Conservation (phyloP, 2,888 invertebrate species). For the Melieria omissa region DNA sequence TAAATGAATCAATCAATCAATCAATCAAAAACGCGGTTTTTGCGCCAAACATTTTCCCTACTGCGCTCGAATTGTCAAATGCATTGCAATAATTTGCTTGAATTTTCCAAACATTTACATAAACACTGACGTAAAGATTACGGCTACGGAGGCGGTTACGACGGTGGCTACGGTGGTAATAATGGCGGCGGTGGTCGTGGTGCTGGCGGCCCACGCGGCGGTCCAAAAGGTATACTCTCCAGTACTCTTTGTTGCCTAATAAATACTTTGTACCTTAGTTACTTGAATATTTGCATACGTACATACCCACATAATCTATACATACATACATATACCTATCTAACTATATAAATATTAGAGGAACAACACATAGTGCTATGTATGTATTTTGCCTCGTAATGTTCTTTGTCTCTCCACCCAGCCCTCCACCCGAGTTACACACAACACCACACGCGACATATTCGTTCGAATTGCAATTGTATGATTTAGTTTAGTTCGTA, state of each 20-base stretch:
- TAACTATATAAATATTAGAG: neutral
- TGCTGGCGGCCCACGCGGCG: slow-evolving; percentile 83
- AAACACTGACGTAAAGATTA: slow-evolving; percentile 71
- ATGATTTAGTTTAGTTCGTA: too few species aligned
- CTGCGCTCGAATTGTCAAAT: neutral
- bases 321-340: neutral
- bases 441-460: too few species aligned
- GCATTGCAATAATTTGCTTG: neutral
- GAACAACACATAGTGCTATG: too few species aligned
- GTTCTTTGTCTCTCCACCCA: neutral
- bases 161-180: slow-evolving; percentile 87
- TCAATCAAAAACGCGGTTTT: neutral
- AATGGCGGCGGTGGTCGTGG: slow-evolving; percentile 79
- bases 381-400: slow-evolving; percentile 1
- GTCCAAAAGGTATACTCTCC: slow-evolving; percentile 80
- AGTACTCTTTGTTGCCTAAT: too few species aligned
- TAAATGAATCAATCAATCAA: neutral
- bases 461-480: too few species aligned
- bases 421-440: too few species aligned
- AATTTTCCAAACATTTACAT: too few species aligned
- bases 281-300: too few species aligned
- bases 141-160: slow-evolving; percentile 64
- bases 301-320: neutral
- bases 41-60: neutral
- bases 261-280: too few species aligned